Evolutionary conservation across 2,888 invertebrate genomes (phyloP).

Genomic region (Xylota segnis): DNA sequence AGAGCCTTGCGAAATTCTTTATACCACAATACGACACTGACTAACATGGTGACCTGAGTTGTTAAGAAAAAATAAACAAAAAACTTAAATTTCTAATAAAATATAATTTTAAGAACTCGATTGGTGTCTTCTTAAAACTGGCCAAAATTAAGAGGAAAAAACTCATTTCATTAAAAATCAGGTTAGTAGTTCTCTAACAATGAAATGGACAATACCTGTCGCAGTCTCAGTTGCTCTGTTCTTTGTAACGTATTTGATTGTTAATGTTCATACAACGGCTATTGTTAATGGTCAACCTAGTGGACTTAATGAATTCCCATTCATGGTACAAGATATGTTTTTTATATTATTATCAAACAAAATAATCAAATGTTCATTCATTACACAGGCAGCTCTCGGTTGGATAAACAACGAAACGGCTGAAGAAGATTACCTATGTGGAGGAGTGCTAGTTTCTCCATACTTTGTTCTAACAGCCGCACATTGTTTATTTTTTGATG

Average conservation of each 20-base stretch:
- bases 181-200: neutral
- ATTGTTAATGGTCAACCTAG: neutral
- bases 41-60: neutral
- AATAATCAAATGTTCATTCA: too few species aligned
- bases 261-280: neutral
- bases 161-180: neutral
- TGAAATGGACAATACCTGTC: neutral
- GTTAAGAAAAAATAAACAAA: neutral
- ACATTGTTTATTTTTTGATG: conserved; percentile 14
- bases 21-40: neutral
- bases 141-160: neutral
- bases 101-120: neutral
- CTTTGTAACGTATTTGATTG: neutral
- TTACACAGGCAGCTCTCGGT: conserved; percentile 19
- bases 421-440: conserved; percentile 8
- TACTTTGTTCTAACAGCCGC: neutral
- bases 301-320: neutral
- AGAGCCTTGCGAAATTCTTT: neutral
- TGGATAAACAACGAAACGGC: conserved; percentile 15
- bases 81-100: neutral
- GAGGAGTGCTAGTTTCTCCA: conserved; percentile 14
- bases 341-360: too few species aligned
- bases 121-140: neutral
- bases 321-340: neutral
- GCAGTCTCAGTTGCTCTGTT: neutral